Evolutionary conservation across 2,113 vertebrate genomes (phyloP).

Genomic region (Python bivittatus): DNA sequence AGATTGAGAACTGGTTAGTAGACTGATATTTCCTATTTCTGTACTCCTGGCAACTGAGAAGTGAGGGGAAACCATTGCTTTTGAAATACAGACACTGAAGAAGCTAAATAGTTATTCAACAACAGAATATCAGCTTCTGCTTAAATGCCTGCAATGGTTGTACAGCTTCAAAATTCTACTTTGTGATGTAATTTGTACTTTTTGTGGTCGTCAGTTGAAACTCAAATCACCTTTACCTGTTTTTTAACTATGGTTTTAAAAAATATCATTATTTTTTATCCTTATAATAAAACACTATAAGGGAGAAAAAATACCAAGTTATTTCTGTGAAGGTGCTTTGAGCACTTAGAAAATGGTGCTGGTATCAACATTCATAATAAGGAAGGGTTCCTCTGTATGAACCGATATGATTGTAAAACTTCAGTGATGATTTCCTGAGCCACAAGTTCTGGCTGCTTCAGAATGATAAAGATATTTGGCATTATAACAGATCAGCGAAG

Average conservation of each 20-base stretch:
- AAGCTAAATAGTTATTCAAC: slow-evolving; percentile 23
- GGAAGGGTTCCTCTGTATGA: too few species aligned
- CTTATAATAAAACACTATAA: background rate
- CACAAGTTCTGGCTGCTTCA: background rate
- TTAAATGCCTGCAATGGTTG: background rate
- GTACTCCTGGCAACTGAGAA: slow-evolving; percentile 3
- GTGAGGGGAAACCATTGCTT: background rate
- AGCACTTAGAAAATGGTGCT: background rate
- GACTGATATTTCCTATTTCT: background rate
- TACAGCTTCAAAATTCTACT: background rate
- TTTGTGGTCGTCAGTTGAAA: background rate
- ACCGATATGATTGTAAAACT: too few species aligned
- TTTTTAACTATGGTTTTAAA: background rate
- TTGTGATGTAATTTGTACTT: background rate
- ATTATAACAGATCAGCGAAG: background rate
- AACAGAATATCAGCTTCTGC: background rate
- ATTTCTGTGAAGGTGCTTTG: background rate
- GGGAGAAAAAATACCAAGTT: background rate
- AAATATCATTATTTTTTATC: background rate
- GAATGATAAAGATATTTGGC: background rate
- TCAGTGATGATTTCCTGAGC: background rate
- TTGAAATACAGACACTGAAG: slow-evolving; percentile 6
- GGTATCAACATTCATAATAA: background rate
- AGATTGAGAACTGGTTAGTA: background rate
- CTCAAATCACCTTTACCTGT: background rate